These are phyloP conservation scores for Nasalis larvatus DNA, from an alignment of 2,113 vertebrate genomes.

Conservation along the genomic window DNA sequence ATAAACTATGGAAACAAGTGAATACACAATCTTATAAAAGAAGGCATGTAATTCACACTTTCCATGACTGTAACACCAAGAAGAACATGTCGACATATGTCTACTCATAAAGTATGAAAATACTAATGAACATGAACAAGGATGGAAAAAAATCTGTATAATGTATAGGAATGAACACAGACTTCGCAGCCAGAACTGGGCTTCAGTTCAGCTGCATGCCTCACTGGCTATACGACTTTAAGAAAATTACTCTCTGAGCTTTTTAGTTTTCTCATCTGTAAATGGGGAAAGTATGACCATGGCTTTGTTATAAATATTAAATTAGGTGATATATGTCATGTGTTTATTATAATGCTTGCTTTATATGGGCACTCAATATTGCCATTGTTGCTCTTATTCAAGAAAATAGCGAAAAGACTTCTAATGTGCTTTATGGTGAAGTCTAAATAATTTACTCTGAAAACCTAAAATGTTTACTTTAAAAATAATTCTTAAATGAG, in stretches of 20 bases:
- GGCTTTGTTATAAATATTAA: neutral
- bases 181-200: neutral
- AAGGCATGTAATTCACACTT: constrained; percentile 37
- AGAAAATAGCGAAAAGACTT: neutral
- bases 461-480: neutral
- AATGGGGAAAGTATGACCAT: neutral
- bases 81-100: constrained; percentile 35
- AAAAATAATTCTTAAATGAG: neutral
- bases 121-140: constrained; percentile 47
- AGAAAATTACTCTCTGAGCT: neutral
- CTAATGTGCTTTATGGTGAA: neutral
- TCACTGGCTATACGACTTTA: neutral
- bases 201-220: neutral
- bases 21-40: constrained; percentile 33
- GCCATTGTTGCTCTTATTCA: neutral
- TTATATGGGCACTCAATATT: neutral
- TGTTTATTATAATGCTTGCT: neutral
- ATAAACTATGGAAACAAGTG: constrained; percentile 58
- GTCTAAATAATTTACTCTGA: neutral
- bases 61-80: constrained; percentile 3
- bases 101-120: constrained; percentile 28
- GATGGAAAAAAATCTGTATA: constrained; percentile 6
- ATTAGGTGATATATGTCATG: neutral
- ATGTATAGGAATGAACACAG: constrained; percentile 29
- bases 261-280: neutral